phyloP scores from a whole-genome alignment of 2,113 vertebrate genomes.

The Gobiocypris rarus region DNA sequence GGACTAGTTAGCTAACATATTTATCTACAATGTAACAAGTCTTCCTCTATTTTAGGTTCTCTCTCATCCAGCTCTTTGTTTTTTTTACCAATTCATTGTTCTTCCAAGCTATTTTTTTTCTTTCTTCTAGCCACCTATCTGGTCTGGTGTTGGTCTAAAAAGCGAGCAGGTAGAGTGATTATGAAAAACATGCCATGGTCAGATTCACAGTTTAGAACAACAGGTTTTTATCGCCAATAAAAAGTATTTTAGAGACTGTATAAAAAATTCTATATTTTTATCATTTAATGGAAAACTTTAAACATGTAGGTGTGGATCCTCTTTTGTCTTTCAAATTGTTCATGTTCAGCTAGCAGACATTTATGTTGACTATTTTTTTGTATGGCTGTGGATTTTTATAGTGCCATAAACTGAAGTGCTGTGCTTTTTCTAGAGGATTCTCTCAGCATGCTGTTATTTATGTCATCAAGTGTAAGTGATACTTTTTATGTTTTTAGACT shows the following conservation, averaged over 20 bases:
- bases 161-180: too few species aligned
- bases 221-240: background rate
- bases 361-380: background rate
- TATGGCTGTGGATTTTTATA: slow-evolving; percentile 1
- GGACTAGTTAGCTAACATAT: background rate
- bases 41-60: slow-evolving; percentile 1
- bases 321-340: background rate
- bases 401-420: slow-evolving; percentile 29
- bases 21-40: background rate
- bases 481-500: background rate
- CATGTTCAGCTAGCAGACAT: background rate
- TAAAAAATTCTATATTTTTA: background rate
- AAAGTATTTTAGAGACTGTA: background rate
- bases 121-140: background rate
- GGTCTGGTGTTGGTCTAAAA: too few species aligned
- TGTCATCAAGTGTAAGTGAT: background rate
- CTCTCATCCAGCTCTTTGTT: background rate
- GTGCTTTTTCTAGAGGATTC: slow-evolving; percentile 3
- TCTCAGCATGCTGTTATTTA: background rate
- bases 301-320: background rate
- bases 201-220: background rate
- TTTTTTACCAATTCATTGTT: background rate
- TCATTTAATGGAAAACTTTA: background rate
- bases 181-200: background rate
- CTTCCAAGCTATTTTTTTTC: background rate